A percentile compares a stretch with the other conserved stretches of the same genome.
phyloP scores from a whole-genome alignment of 1,140 invertebrate genomes.

The Pseudomyrmex dendroicus region DNA sequence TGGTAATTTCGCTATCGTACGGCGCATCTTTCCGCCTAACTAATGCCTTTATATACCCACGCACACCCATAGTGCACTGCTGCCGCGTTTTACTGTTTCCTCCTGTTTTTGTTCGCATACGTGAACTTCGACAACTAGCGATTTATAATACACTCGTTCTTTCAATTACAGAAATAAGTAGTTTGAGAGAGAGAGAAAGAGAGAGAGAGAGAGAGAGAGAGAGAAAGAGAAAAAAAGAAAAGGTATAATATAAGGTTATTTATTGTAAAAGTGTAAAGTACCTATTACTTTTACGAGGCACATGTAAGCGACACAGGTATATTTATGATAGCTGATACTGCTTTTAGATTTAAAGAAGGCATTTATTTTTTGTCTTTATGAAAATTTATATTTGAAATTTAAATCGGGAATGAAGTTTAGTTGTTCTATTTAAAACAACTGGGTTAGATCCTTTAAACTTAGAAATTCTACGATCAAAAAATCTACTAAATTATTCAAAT shows the following conservation, averaged over 20 bases:
- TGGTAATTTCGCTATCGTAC: slow-evolving; percentile 63
- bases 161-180: background rate
- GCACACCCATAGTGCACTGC: background rate
- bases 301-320: background rate
- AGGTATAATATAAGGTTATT: background rate
- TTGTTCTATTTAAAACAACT: too few relatives aligned
- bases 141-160: background rate
- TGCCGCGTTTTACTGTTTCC: slow-evolving; percentile 26
- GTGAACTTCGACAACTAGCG: background rate
- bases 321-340: background rate
- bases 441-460: too few relatives aligned
- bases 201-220: too few relatives aligned
- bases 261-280: background rate
- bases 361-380: background rate
- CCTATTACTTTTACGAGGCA: background rate
- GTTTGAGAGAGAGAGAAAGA: background rate
- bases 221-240: too few relatives aligned
- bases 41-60: background rate
- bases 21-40: slow-evolving; percentile 59
- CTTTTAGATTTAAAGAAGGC: background rate
- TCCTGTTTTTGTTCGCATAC: background rate
- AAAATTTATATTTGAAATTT: background rate
- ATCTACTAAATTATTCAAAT: background rate
- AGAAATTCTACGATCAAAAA: background rate
- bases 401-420: too few relatives aligned